A percentile compares a stretch with the other conserved stretches of the same genome.
Conservation (phyloP, 2,113 vertebrate genomes). For the Alligator sinensis region DNA sequence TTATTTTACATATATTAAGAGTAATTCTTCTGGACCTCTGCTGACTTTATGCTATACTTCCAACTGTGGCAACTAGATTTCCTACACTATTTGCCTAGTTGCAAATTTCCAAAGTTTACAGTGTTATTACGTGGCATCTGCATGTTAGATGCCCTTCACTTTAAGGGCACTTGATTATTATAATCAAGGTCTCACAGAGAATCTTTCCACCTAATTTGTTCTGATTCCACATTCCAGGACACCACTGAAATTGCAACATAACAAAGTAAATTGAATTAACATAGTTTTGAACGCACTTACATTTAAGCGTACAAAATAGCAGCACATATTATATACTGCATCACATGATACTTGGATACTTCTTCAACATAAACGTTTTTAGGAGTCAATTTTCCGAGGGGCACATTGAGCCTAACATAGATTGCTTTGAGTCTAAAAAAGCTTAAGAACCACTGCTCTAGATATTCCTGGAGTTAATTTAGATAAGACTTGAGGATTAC, state of each 20-base stretch:
- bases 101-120: background rate
- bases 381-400: fast-evolving
- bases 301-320: fast-evolving
- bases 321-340: fast-evolving
- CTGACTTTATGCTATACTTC: background rate
- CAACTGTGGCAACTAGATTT: background rate
- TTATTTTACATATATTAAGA: background rate
- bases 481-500: fast-evolving
- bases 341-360: fast-evolving
- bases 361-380: fast-evolving
- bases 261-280: fast-evolving
- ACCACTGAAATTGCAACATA: fast-evolving
- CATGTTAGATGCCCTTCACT: background rate
- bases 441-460: too few species aligned
- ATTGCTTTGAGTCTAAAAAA: too few species aligned
- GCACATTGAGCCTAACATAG: too few species aligned
- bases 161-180: background rate
- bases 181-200: too few species aligned
- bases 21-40: background rate
- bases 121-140: fast-evolving
- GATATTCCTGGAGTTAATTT: background rate
- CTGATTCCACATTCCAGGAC: background rate
- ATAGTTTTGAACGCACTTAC: background rate
- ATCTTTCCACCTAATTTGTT: background rate
- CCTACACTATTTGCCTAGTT: background rate